phyloP scores from a whole-genome alignment of 2,113 vertebrate species.

The Pao palembangensis region DNA sequence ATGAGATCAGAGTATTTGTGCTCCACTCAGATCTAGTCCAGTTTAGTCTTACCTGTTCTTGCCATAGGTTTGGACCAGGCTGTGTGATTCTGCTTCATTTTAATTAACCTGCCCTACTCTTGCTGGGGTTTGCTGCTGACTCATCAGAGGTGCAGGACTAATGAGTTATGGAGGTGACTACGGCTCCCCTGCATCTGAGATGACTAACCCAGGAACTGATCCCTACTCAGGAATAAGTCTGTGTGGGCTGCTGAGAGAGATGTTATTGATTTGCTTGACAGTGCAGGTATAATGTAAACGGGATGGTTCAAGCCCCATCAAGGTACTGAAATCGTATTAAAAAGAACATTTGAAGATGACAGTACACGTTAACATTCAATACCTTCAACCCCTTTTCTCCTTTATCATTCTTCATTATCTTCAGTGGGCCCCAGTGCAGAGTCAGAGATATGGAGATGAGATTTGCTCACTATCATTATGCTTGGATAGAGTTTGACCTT shows the following conservation, averaged over 20 bases:
- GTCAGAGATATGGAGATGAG: conserved; percentile 35
- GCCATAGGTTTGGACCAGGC: conserved; percentile 27
- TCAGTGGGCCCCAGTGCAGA: conserved; percentile 18
- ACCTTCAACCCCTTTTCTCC: conserved; percentile 19
- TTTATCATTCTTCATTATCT: conserved; percentile 22
- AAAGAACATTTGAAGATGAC: background rate
- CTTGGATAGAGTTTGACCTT: conserved; percentile 54
- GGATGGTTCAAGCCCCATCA: background rate
- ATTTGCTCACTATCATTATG: conserved; percentile 40
- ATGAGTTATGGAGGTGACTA: conserved; percentile 39
- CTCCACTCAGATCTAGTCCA: conserved; percentile 1
- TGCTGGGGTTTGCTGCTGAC: conserved; percentile 43
- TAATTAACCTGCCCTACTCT: conserved; percentile 36
- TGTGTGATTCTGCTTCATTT: conserved; percentile 18
- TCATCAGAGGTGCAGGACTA: conserved; percentile 39
- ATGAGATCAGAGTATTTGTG: conserved; percentile 34
- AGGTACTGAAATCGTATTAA: background rate
- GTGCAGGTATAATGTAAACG: background rate
- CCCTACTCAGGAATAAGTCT: conserved; percentile 35
- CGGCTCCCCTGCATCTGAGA: conserved; percentile 37
- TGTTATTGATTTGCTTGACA: conserved; percentile 46
- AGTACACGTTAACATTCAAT: background rate
- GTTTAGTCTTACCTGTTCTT: conserved; percentile 38
- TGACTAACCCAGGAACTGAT: conserved; percentile 54
- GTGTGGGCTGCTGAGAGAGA: conserved; percentile 41